phyloP scores from a whole-genome alignment of 1,140 invertebrate genomes.

The Zophobas morio region DNA sequence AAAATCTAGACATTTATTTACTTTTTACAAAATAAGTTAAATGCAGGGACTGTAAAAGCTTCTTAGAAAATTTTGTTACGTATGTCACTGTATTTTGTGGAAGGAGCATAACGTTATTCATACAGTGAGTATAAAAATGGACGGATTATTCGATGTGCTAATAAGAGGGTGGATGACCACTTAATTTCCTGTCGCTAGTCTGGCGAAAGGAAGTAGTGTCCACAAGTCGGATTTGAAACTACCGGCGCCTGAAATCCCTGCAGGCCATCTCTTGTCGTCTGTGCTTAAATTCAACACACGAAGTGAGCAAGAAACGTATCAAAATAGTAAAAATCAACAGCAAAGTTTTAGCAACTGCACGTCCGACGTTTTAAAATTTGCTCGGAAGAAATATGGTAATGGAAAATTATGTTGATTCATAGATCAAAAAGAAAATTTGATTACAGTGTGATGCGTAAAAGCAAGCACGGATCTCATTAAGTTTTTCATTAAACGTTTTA shows the following conservation, averaged over 20 bases:
- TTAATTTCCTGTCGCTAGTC: slow-evolving; percentile 44
- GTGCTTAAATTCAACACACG: slow-evolving; percentile 24
- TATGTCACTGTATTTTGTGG: no score
- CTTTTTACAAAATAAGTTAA: no score
- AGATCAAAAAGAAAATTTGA: slow-evolving; percentile 24
- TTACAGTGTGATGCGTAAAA: slow-evolving; percentile 26
- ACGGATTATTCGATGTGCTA: slow-evolving; percentile 20
- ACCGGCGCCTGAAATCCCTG: slow-evolving; percentile 42
- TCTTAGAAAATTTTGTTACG: no score
- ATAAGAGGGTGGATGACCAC: slow-evolving; percentile 41
- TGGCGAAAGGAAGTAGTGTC: slow-evolving; percentile 28
- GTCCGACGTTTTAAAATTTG: neutral
- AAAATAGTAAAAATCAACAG: slow-evolving; percentile 22
- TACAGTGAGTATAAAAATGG: slow-evolving; percentile 6
- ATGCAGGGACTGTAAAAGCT: no score
- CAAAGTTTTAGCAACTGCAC: slow-evolving; percentile 1
- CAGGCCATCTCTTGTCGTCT: slow-evolving; percentile 26
- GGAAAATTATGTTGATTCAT: slow-evolving; percentile 20
- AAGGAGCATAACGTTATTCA: neutral
- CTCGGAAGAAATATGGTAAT: slow-evolving; percentile 4
- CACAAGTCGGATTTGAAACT: slow-evolving; percentile 40
- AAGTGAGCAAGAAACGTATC: neutral
- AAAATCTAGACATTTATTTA: no score
- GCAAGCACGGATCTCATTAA: slow-evolving; percentile 35
- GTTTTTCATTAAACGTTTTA: slow-evolving; percentile 50